These are phyloP conservation scores for Achroia grisella DNA, from an alignment of 1,140 invertebrate species.

Conservation along the genomic window DNA sequence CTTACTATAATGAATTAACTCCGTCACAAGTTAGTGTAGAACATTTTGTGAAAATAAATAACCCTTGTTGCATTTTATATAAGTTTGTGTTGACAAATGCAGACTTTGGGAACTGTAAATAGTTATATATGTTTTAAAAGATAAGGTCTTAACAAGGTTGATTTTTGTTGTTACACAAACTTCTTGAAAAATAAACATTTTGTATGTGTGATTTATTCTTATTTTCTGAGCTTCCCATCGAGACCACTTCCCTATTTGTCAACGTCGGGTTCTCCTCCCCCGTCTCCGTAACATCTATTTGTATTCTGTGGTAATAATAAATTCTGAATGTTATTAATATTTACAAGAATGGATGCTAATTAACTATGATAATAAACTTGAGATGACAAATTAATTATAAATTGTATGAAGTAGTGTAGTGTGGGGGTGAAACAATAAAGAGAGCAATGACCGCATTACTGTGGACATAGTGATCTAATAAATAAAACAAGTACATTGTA, in stretches of 20 bases:
- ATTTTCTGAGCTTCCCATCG: constrained; percentile 11
- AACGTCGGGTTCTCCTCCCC: constrained; percentile 21
- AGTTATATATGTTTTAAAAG: constrained; percentile 71
- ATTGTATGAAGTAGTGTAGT: background rate
- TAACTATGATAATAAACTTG: no score
- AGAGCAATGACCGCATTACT: constrained; percentile 1
- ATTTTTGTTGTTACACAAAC: constrained; percentile 73
- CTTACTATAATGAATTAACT: constrained; percentile 60
- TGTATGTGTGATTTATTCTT: constrained; percentile 65
- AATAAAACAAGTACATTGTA: constrained; percentile 50
- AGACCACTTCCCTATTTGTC: no score
- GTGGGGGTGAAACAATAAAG: no score
- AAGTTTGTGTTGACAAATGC: constrained; percentile 66
- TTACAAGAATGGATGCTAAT: no score
- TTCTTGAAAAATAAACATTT: constrained; percentile 73
- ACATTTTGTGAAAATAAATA: constrained; percentile 63
- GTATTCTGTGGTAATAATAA: no score
- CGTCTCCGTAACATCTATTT: no score
- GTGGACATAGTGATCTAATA: constrained; percentile 4
- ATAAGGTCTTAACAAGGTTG: constrained; percentile 71
- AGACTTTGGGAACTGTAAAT: constrained; percentile 70
- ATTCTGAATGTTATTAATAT: no score
- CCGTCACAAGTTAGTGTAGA: constrained; percentile 68
- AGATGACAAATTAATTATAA: no score
- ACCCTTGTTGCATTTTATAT: constrained; percentile 69